Conservation (phyloP, 2,888 invertebrate species). For the Steinernema hermaphroditum region DNA sequence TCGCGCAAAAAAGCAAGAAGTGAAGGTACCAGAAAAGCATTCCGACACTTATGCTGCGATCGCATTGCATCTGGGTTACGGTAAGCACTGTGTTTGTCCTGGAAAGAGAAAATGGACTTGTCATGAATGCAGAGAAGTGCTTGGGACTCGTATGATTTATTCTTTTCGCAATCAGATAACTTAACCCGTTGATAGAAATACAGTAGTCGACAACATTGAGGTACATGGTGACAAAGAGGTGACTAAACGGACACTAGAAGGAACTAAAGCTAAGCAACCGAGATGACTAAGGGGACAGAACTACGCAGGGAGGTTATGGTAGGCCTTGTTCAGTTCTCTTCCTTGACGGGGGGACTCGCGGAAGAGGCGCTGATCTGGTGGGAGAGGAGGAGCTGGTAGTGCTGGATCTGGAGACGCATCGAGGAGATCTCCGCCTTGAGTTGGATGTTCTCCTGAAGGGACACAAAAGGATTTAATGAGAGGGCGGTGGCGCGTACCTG, state of each 20-base stretch:
- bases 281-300: conserved; percentile 1
- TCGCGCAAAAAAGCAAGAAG: too few relatives aligned
- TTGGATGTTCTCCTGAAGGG: conserved; percentile 74
- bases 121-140: too few relatives aligned
- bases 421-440: conserved; percentile 76
- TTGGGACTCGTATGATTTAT: conserved; percentile 17
- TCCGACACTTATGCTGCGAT: too few relatives aligned
- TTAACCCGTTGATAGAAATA: conserved; percentile 1
- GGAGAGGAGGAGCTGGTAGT: conserved; percentile 1
- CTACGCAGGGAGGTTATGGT: conserved; percentile 5
- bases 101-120: too few relatives aligned
- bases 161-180: background rate
- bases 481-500: conserved; percentile 73
- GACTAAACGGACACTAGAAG: conserved; percentile 15
- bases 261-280: conserved; percentile 9
- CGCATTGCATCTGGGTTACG: too few relatives aligned
- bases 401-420: conserved; percentile 61
- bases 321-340: background rate
- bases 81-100: too few relatives aligned
- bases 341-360: background rate
- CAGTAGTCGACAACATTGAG: conserved; percentile 1
- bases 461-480: conserved; percentile 37
- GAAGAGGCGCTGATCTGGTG: conserved; percentile 18
- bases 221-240: background rate
- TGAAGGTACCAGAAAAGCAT: too few relatives aligned